A percentile compares a stretch with the other conserved stretches of the same genome.
phyloP scores from a whole-genome alignment of 2,888 invertebrate species.

The Cotesia congregata region DNA sequence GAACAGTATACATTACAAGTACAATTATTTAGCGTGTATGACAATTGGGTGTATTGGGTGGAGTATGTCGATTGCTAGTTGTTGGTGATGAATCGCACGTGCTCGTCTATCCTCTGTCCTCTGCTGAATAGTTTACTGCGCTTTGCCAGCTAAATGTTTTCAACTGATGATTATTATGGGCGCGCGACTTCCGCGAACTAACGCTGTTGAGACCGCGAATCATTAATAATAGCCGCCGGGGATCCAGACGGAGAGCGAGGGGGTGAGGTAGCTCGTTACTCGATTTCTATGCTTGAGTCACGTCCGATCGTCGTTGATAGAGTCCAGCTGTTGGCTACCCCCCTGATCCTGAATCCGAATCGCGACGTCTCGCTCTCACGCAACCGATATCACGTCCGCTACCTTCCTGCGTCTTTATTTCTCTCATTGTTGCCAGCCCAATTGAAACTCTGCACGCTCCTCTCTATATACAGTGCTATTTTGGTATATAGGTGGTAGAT shows the following conservation, averaged over 20 bases:
- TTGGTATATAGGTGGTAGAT: too few species aligned
- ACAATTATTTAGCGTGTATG: neutral
- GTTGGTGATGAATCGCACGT: slow-evolving; percentile 13
- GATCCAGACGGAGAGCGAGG: slow-evolving; percentile 11
- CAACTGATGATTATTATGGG: slow-evolving; percentile 24
- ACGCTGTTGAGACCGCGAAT: slow-evolving; percentile 34
- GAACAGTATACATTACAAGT: too few species aligned
- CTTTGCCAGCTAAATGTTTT: slow-evolving; percentile 14
- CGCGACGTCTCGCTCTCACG: neutral
- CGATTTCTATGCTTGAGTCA: slow-evolving; percentile 42
- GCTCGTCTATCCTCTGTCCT: neutral
- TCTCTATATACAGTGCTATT: neutral
- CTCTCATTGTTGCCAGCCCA: slow-evolving; percentile 24
- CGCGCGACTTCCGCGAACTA: slow-evolving; percentile 39
- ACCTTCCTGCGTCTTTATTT: slow-evolving; percentile 5
- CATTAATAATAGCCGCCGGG: slow-evolving; percentile 39
- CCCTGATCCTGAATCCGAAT: neutral
- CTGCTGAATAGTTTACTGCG: neutral
- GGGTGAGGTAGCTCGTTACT: slow-evolving; percentile 31
- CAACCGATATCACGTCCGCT: neutral
- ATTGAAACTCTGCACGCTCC: slow-evolving; percentile 42
- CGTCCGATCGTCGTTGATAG: slow-evolving; percentile 39
- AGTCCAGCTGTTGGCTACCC: slow-evolving; percentile 37
- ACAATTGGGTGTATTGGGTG: neutral
- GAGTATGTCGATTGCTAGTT: neutral